Base-by-base conservation (phyloP, 2,888 invertebrate genomes). In the Barypeithes pellucidus region DNA sequence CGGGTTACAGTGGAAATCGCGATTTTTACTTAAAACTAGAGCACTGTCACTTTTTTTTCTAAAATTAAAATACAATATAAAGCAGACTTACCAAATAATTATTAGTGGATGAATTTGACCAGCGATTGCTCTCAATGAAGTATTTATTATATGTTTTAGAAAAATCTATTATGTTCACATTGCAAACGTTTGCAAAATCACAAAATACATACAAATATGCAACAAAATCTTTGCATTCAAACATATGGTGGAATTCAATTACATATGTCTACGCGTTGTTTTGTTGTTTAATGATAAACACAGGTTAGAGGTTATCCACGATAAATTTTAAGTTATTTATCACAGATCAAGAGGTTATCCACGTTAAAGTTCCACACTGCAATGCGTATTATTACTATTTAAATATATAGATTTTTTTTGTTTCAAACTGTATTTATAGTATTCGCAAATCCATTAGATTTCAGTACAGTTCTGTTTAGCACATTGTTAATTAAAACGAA, bases 261-360 rank as follows among this genome's bases (percentile, higher is more conserved):
- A 9, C 7, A 29, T 29, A 7, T 29, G 1, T 29, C 29, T 29
- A 29, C 29, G 29, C 9, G 29, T 29, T 29, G n/a, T n/a, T n/a
- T n/a, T n/a, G n/a, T n/a, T n/a, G n/a, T n/a, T 29, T 5, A 29
- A 2, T 24, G 24, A 24, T 24, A 24, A 24, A 24, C 24, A 24
- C 24, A 24, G 24, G 24, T 24, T 5, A 24, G 24, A 24, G 24
- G 24, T 24, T 29, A 29, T 29, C 29, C 29, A 29, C 29, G 29
- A 29, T 29, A 29, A 29, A 39, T 1, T 39, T 39, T 39, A 39
- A 12, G 3, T 39, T 39, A 39, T 39, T 39, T 39, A 39, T 39
- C n/a, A 39, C 12, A 39, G 39, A n/a, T 39, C 39, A 39, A 39
- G 39, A 39, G 39, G 39, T 39, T 39, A 39, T 39, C 39, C 39